These are phyloP conservation scores for Pachyramphus minor DNA, from an alignment of 2,113 vertebrate species.

Conservation along the genomic window DNA sequence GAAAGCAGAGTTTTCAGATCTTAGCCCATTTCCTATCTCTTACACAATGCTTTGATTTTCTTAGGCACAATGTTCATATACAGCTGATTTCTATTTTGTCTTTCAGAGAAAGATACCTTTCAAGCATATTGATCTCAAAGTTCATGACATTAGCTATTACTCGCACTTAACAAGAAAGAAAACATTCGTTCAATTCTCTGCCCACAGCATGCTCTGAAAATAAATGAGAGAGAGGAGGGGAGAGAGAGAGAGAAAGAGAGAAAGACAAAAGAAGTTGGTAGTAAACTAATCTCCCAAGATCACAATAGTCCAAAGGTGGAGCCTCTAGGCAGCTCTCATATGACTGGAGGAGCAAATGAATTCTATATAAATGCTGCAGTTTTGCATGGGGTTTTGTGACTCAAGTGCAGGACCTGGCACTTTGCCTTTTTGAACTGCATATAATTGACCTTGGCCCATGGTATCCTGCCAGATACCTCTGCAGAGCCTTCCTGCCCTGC, in stretches of 20 bases:
- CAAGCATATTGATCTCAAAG: not conserved
- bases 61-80: not conserved
- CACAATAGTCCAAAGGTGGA: not conserved
- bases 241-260: not conserved
- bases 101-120: not conserved
- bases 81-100: not conserved
- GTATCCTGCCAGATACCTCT: not conserved
- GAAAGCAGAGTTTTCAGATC: not conserved
- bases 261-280: not conserved
- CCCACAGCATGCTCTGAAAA: not conserved
- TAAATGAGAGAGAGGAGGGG: not conserved
- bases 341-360: not conserved
- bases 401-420: not conserved
- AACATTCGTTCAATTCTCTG: not conserved
- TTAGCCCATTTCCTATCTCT: not conserved
- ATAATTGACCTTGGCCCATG: accelerated
- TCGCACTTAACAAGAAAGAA: not conserved
- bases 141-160: not conserved
- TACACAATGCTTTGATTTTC: not conserved
- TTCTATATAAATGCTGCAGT: not conserved
- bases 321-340: not conserved
- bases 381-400: not conserved
- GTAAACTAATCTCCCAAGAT: not conserved
- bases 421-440: not conserved
- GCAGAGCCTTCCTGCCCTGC: not conserved